phyloP scores from a whole-genome alignment of 2,113 vertebrate genomes.

The Passer montanus region DNA sequence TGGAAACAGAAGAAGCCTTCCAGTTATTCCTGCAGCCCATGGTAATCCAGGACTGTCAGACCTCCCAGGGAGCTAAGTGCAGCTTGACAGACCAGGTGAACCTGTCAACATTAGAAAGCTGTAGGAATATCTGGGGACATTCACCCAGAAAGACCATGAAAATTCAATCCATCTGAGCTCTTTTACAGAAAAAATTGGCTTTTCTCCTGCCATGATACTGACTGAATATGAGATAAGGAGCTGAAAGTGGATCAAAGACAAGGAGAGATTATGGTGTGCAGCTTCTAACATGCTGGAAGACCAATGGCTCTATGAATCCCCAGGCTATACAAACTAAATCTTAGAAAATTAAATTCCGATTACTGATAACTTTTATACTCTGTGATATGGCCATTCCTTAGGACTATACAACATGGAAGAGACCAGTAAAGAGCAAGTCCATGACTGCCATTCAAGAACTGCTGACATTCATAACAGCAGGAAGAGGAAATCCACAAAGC shows the following conservation, averaged over 20 bases:
- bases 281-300: slow-evolving; percentile 41
- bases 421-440: not conserved
- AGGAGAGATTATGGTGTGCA: slow-evolving; percentile 10
- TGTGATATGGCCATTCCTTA: not conserved
- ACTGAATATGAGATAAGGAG: slow-evolving; percentile 21
- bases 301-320: slow-evolving; percentile 24
- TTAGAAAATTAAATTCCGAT: slow-evolving; percentile 12
- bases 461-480: not conserved
- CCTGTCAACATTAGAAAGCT: slow-evolving; percentile 14
- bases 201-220: not conserved
- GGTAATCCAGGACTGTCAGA: slow-evolving; percentile 12
- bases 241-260: slow-evolving; percentile 58
- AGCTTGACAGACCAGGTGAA: slow-evolving; percentile 42
- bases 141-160: not conserved
- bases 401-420: not conserved
- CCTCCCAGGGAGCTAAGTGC: not conserved
- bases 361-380: not conserved
- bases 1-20: not conserved
- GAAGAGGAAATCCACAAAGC: slow-evolving; percentile 57
- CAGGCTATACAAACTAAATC: not conserved
- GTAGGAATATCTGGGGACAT: not conserved
- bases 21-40: not conserved
- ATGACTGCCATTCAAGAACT: not conserved
- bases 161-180: not conserved
- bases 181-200: not conserved